A percentile compares a stretch with the other conserved stretches of the same genome.
Conservation (phyloP, 2,888 invertebrate species). For the Eristalis arbustorum region DNA sequence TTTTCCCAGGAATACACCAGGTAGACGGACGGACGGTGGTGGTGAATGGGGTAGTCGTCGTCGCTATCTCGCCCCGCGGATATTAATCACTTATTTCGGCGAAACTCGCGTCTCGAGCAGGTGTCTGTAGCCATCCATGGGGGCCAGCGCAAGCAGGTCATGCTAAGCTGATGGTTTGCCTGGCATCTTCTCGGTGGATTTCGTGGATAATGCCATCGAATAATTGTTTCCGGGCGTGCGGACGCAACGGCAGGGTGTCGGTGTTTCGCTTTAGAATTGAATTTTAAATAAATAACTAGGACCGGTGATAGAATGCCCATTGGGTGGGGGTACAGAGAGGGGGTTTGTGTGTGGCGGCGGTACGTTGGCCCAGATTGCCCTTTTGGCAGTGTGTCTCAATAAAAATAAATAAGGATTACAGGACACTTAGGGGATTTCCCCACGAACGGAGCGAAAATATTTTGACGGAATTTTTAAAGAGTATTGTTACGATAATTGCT, state of each 20-base stretch:
- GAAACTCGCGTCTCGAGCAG: slow-evolving; percentile 31
- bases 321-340: background rate
- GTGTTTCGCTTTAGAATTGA: slow-evolving; percentile 33
- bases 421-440: slow-evolving; percentile 33
- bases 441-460: slow-evolving; percentile 1
- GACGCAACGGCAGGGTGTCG: background rate
- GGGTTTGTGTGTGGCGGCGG: background rate
- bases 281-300: slow-evolving; percentile 55
- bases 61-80: background rate
- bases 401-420: slow-evolving; percentile 49
- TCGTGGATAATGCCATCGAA: slow-evolving; percentile 29
- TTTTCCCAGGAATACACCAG: slow-evolving; percentile 1
- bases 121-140: slow-evolving; percentile 22
- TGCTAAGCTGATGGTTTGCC: slow-evolving; percentile 3
- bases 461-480: slow-evolving; percentile 38
- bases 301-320: background rate
- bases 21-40: background rate
- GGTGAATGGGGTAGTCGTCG: background rate
- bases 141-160: background rate
- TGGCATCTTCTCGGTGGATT: slow-evolving; percentile 17
- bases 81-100: slow-evolving; percentile 56
- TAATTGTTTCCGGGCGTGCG: slow-evolving; percentile 42
- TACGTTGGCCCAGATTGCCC: slow-evolving; percentile 7
- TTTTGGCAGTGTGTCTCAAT: slow-evolving; percentile 30
- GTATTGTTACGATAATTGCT: slow-evolving; percentile 35